Evolutionary conservation across 2,888 invertebrate species (phyloP).

Genomic region (Phyllotreta striolata): DNA sequence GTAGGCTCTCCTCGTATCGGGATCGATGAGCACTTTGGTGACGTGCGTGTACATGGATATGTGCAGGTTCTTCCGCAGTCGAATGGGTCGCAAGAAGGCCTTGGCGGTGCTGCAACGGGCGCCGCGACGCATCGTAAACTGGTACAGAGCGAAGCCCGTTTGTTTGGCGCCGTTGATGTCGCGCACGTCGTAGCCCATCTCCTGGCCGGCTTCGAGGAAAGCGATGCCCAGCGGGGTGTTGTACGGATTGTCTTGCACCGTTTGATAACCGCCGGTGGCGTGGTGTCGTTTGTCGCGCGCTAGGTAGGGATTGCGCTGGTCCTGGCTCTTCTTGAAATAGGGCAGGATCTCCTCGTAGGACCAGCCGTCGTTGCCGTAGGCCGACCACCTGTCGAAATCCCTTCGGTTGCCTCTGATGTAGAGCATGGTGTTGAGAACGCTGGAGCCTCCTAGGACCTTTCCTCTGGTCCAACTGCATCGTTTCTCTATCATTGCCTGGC

Average conservation of each 20-base stretch:
- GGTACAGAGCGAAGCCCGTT: slow-evolving; percentile 86
- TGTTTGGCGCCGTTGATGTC: slow-evolving; percentile 89
- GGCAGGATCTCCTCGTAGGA: slow-evolving; percentile 80
- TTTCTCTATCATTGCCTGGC: slow-evolving; percentile 85
- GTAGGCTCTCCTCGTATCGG: slow-evolving; percentile 73
- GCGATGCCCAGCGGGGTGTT: slow-evolving; percentile 85
- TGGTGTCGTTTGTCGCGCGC: slow-evolving; percentile 78
- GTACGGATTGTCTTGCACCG: slow-evolving; percentile 80
- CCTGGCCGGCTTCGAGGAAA: slow-evolving; percentile 88
- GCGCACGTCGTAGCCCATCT: slow-evolving; percentile 87
- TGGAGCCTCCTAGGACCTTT: slow-evolving; percentile 87
- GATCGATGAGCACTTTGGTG: slow-evolving; percentile 74
- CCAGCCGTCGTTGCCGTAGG: slow-evolving; percentile 89
- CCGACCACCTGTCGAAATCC: slow-evolving; percentile 89
- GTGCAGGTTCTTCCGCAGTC: slow-evolving; percentile 82
- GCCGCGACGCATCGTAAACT: slow-evolving; percentile 88
- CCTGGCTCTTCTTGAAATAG: slow-evolving; percentile 87
- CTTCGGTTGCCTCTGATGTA: slow-evolving; percentile 87
- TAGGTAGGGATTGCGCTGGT: slow-evolving; percentile 88
- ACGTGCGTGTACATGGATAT: slow-evolving; percentile 81
- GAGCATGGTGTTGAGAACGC: slow-evolving; percentile 89
- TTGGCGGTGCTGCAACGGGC: slow-evolving; percentile 85
- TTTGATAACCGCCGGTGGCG: slow-evolving; percentile 76
- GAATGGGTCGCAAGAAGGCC: slow-evolving; percentile 82
- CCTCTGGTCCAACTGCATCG: slow-evolving; percentile 91